These are phyloP conservation scores for Colaptes auratus DNA, from an alignment of 2,113 vertebrate genomes.

Conservation along the genomic window DNA sequence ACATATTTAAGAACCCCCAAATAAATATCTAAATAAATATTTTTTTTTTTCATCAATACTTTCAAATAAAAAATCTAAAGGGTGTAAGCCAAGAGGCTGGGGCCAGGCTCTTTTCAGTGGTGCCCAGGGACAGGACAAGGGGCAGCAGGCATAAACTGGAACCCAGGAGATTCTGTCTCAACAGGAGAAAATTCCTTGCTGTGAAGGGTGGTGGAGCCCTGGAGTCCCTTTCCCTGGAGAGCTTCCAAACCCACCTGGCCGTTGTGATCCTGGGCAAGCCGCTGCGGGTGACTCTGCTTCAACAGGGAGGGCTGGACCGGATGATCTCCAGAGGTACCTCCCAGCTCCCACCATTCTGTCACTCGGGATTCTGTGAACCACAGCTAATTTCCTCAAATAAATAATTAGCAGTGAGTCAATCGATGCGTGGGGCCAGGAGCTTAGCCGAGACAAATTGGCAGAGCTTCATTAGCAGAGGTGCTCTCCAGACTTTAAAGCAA, in stretches of 20 bases:
- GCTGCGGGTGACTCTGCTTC: background rate
- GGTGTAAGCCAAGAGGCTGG: background rate
- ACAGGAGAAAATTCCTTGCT: background rate
- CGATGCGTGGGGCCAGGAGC: background rate
- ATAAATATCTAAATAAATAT: background rate
- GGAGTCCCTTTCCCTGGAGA: background rate
- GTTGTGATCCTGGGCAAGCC: background rate
- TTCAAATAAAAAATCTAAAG: background rate
- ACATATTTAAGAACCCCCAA: background rate
- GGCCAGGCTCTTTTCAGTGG: background rate
- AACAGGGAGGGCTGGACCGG: background rate
- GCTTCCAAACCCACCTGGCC: background rate
- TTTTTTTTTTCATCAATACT: background rate
- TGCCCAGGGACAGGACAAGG: background rate
- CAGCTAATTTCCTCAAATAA: background rate
- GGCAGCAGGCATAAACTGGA: background rate
- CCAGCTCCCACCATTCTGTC: background rate
- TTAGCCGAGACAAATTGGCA: background rate
- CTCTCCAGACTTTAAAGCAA: background rate
- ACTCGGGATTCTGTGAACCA: background rate
- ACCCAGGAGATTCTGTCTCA: background rate
- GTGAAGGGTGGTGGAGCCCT: background rate
- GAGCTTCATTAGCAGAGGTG: background rate
- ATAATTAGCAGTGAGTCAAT: background rate
- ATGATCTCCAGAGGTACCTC: background rate